Conservation (phyloP, 2,113 vertebrate species). For the Oryctolagus cuniculus region mOryCun1.1 NC_091441.1:25521001-25521500, state of each 20-base stretch:
- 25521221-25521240: not conserved
- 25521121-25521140: rapidly evolving
- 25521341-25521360: slow-evolving; percentile 13
- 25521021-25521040: not conserved
- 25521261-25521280: not conserved
- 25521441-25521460: not conserved
- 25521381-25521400: not conserved
- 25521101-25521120: too few species aligned
- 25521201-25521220: not conserved
- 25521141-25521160: rapidly evolving
- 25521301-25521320: not conserved
- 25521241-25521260: not conserved
- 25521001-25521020: not conserved
- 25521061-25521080: not conserved
- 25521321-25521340: not conserved
- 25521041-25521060: not conserved
- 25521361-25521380: not conserved
- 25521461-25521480: not conserved
- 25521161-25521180: rapidly evolving
- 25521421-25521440: not conserved
- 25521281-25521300: not conserved
- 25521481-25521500: too few species aligned
- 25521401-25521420: not conserved
- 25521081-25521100: not conserved
- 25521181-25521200: not conserved